Base-by-base conservation (phyloP, 2,797 vertebrate species). In the Momotus momota region DNA sequence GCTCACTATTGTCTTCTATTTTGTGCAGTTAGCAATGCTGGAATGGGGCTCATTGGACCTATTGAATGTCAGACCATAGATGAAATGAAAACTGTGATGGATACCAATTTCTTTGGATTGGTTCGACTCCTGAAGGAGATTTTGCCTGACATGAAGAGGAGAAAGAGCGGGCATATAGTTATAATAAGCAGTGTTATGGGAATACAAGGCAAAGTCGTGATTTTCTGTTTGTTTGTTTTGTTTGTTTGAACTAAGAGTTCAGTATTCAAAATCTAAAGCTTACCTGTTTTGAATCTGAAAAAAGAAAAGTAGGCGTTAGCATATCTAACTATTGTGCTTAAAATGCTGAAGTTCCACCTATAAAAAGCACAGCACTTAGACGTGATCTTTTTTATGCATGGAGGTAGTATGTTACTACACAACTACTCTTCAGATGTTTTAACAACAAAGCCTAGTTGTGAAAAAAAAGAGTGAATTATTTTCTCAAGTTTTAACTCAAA, bases 111-210 rank as follows among this genome's bases (percentile, higher is more conserved):
- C 97, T 99, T 99, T 5, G 99, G 99, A 52, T 89, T 99, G 35
- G 98, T 99, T 85, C 97, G 98, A 67, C 96, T 99, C 73, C 95
- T 99, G 62, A 99, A 99, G 96, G 99, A 99, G 94, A 88, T 99
- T 89, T 92, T 99, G 14, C 98, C 98, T 17, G 99, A 99, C 84
- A 99, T 99, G 98, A 99, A 99, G 97, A 98, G 64, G 74, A 98
- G 98, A 94, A 99, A 98, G 95, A 98, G 93, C 40, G 98, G 99
- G 18, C 98, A 99, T 35, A 98, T 99, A n/a, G 98, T 99, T 75
- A 98, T 98, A 67, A 99, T 99, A 40, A 99, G 99, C 97, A 99
- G 98, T 61, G 98, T 99, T 54, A 98, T 99, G 98, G 98, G 98
- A 58, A 98, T 99, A 93, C 98, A 99, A 97, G 99, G 98, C 98